Conservation (phyloP, 2,888 invertebrate species). For the Spisula solida region DNA sequence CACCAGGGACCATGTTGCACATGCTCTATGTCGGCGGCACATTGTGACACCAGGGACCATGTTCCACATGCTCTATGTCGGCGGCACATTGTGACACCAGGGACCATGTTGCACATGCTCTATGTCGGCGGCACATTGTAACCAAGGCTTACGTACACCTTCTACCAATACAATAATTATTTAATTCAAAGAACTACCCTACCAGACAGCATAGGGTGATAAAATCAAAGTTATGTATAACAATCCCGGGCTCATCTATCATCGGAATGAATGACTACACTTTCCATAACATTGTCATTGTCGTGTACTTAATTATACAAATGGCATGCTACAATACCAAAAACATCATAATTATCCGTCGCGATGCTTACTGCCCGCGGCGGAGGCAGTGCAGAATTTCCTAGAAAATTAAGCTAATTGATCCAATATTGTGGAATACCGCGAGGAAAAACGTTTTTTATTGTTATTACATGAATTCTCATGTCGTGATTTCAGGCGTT, state of each 20-base stretch:
- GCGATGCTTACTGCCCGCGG: conserved; percentile 36
- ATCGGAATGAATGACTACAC: neutral
- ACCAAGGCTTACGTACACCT: neutral
- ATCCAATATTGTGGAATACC: conserved; percentile 35
- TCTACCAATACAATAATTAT: neutral
- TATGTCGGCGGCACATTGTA: neutral
- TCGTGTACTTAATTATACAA: conserved; percentile 39
- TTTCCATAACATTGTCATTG: neutral
- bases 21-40: too few relatives aligned
- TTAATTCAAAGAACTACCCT: neutral
- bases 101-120: too few relatives aligned
- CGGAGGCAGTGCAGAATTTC: conserved; percentile 22
- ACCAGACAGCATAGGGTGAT: neutral
- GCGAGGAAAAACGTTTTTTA: conserved; percentile 13
- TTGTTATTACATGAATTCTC: conserved; percentile 22
- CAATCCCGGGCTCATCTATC: neutral
- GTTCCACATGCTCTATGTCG: too few relatives aligned
- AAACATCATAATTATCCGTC: conserved; percentile 32
- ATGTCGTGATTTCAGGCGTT: neutral
- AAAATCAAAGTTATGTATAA: conserved; percentile 14
- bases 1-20: too few relatives aligned
- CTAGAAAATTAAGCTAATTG: conserved; percentile 49
- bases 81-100: too few relatives aligned
- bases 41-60: too few relatives aligned
- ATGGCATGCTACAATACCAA: conserved; percentile 42